Base-by-base conservation (phyloP, 2,797 vertebrate genomes). In the Erethizon dorsatum region DNA sequence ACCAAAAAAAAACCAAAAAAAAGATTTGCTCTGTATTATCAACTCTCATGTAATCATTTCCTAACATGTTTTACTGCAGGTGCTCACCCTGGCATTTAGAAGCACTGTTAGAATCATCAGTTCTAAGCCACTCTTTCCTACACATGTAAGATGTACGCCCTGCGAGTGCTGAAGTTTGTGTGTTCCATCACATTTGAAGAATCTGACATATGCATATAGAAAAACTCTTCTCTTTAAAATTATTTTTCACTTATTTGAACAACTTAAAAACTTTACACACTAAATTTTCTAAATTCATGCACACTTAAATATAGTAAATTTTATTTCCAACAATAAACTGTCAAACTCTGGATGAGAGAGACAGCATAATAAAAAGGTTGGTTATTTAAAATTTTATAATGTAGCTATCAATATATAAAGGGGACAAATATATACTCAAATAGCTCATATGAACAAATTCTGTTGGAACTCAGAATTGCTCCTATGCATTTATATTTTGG, bases 101-200 rank as follows among this genome's bases (percentile, higher is more conserved):
- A 96, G 82, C 65, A 57, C 83, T 79, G 50, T 94, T 83, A 96
- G n/a, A 91, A 95, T 56, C 94, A 69, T 95, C 93, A 95, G 79
- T 93, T 96, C 85, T 88, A 96, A 97, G 71, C 50, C 45, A 67
- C 13, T 93, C n/a, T 93, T 95, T 96, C 83, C 73, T 88, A 94
- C 75, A 86, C 22, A 24, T 69, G 77, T 28, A 91, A 88, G 90
- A 92, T 41, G 59, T 54, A 91, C 63, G 93, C 65, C 52, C 63
- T 59, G 77, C 5, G 54, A 45, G 63, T 75, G n/a, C 67, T 69
- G 37, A 96, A 63, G 82, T 78, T 86, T 87, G 45, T 90, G 67
- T 79, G 61, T 94, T 93, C 65, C 84, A 59, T 50, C 47, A 91
- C 18, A 73, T 79, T 88, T 61, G 73, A 93, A 94, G n/a, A 52